Conservation (phyloP, 2,113 vertebrate genomes). For the Gymnarchus niloticus region DNA sequence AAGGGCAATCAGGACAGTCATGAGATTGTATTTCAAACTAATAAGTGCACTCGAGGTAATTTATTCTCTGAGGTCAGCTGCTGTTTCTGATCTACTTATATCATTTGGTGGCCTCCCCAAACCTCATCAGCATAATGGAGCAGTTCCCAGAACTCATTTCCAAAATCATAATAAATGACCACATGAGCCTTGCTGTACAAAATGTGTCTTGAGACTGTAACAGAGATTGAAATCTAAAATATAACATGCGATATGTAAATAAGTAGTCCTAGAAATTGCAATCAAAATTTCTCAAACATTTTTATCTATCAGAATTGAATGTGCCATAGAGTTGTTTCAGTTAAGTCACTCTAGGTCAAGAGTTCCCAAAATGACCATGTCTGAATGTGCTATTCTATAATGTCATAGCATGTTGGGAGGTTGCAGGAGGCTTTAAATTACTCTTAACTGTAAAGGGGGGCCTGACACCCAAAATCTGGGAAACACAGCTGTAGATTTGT, state of each 20-base stretch:
- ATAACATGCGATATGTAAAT: constrained; percentile 4
- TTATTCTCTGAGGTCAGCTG: neutral
- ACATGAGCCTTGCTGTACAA: neutral
- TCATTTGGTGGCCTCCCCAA: neutral
- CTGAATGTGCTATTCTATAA: too few species aligned
- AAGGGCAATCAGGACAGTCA: neutral
- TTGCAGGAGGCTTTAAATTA: too few species aligned
- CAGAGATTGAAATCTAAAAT: neutral
- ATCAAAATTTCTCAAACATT: neutral
- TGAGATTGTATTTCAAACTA: constrained; percentile 1
- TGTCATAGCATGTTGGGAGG: too few species aligned
- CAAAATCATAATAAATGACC: neutral
- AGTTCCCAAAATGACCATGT: too few species aligned
- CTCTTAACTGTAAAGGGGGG: too few species aligned
- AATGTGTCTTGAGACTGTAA: neutral
- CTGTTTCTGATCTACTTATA: neutral
- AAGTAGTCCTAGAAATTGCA: neutral
- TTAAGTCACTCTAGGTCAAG: neutral
- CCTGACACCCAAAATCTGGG: too few species aligned
- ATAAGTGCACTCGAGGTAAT: neutral
- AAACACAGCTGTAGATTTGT: too few species aligned
- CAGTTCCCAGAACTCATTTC: constrained; percentile 2
- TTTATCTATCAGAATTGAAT: neutral
- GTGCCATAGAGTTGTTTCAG: neutral
- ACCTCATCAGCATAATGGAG: neutral